phyloP scores from a whole-genome alignment of 2,888 invertebrate genomes.

The Operophtera brumata region DNA sequence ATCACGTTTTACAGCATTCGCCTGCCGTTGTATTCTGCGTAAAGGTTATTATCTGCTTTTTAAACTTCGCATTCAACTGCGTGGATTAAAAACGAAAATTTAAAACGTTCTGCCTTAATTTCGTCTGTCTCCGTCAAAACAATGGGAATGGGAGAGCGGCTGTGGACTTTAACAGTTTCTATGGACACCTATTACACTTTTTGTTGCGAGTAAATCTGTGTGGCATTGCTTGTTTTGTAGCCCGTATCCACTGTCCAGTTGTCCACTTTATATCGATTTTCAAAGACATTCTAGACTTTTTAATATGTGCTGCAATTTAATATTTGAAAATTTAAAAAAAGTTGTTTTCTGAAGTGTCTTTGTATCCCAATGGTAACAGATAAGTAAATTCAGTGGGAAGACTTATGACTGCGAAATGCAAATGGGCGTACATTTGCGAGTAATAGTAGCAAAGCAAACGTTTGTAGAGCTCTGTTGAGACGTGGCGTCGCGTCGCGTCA shows the following conservation, averaged over 20 bases:
- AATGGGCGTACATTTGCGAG: slow-evolving; percentile 57
- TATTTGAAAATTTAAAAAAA: background rate
- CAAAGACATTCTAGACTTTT: background rate
- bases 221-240: slow-evolving; percentile 23
- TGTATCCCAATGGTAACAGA: slow-evolving; percentile 31
- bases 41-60: slow-evolving; percentile 73
- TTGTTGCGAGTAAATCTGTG: slow-evolving; percentile 28
- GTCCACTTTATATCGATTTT: slow-evolving; percentile 10
- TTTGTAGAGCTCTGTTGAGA: slow-evolving; percentile 42
- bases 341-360: background rate
- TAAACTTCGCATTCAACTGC: slow-evolving; percentile 65
- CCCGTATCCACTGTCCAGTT: slow-evolving; percentile 24
- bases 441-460: slow-evolving; percentile 51
- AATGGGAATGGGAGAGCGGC: slow-evolving; percentile 51
- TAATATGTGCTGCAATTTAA: background rate
- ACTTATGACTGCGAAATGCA: slow-evolving; percentile 58
- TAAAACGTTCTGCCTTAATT: slow-evolving; percentile 66
- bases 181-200: slow-evolving; percentile 37
- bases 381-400: slow-evolving; percentile 42
- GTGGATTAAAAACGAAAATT: slow-evolving; percentile 70
- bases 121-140: slow-evolving; percentile 61
- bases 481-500: slow-evolving; percentile 26
- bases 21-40: slow-evolving; percentile 56
- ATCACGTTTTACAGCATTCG: slow-evolving; percentile 65
- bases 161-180: slow-evolving; percentile 51